Evolutionary conservation across 2,113 vertebrate genomes (phyloP), one percentile per base, ranked within the genome.

Genomic region (Perca fluviatilis): DNA sequence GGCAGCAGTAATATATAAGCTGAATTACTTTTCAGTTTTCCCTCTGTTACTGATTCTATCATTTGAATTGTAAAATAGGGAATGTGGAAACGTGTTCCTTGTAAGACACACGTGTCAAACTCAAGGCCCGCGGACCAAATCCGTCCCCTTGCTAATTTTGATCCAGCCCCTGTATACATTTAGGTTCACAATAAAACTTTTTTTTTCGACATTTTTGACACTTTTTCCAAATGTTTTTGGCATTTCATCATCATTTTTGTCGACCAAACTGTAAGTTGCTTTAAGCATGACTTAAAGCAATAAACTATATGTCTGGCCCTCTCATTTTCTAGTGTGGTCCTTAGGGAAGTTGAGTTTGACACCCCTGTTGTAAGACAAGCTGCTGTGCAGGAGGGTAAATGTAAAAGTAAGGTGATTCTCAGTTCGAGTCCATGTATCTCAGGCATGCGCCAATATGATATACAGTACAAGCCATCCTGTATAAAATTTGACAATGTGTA

Each of bases 401-500:
- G 58, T 58, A 33, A 67, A 65, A 27, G 66, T 64, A n/a, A 63
- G 80, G 63, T 73, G 74, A 80, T 75, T 88, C 79, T 75, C 63
- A 56, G 63, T 58, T 9, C 61, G 75, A 36, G 74, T 69, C 21
- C 27, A 2, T 69, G 65, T 77, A 54, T 71, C 27, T n/a, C 53
- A 77, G 80, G 2, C 53, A 63, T 15, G 58, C 67, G 53, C 9
- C 47, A 13, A 23, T 75, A 27, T 27, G 27, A 27, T 27, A 65
- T 71, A 58, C 67, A 49, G n/a, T 54, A 14, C 56, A 63, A 70
- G 62, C 23, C 13, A 5, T 33, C 19, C 40, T 77, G 50, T 49
- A 30, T 58, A n/a, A 64, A 18, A 81, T 77, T 72, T 86, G 19
- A 71, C 47, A 82, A 30, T 1, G 2, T 16, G 21, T 58, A 49